phyloP scores from a whole-genome alignment of 2,797 vertebrate genomes.

The Bovichtus diacanthus region DNA sequence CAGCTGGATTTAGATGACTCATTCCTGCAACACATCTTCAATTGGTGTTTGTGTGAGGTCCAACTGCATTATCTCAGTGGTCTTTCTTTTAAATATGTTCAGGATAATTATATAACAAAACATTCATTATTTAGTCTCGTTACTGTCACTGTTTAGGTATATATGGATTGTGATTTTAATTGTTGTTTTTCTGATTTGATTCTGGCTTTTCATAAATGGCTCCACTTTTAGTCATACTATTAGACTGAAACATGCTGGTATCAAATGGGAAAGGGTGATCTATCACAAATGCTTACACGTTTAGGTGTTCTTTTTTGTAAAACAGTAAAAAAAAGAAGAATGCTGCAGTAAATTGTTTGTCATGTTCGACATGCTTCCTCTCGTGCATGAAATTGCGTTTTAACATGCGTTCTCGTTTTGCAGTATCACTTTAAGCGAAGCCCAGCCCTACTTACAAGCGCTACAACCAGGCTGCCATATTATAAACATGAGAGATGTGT shows the following conservation, averaged over 20 bases:
- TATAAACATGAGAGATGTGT: slow-evolving; percentile 11
- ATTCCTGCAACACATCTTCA: slow-evolving; percentile 87
- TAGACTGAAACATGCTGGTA: slow-evolving; percentile 2
- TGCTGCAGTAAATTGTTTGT: slow-evolving; percentile 8
- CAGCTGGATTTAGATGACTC: slow-evolving; percentile 88
- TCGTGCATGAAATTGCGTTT: slow-evolving; percentile 22
- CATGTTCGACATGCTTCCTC: slow-evolving; percentile 11
- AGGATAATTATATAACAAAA: slow-evolving; percentile 62
- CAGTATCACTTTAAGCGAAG: slow-evolving; percentile 9
- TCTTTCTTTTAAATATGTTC: slow-evolving; percentile 76
- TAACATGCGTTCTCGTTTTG: slow-evolving; percentile 14
- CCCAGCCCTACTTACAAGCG: not conserved
- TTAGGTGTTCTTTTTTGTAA: not conserved
- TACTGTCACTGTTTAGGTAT: slow-evolving; percentile 12
- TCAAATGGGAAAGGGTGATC: not conserved
- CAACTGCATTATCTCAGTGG: slow-evolving; percentile 79
- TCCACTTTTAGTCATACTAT: not conserved
- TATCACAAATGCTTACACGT: not conserved
- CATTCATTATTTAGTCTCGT: slow-evolving; percentile 21
- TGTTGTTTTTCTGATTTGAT: not conserved
- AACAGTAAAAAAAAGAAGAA: not conserved
- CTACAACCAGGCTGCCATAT: not conserved
- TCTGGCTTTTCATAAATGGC: not conserved
- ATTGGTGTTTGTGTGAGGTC: slow-evolving; percentile 82
- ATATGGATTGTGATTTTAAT: not conserved